Base-by-base conservation (phyloP, 2,888 invertebrate genomes). In the Pachycephus smyrnensis region DNA sequence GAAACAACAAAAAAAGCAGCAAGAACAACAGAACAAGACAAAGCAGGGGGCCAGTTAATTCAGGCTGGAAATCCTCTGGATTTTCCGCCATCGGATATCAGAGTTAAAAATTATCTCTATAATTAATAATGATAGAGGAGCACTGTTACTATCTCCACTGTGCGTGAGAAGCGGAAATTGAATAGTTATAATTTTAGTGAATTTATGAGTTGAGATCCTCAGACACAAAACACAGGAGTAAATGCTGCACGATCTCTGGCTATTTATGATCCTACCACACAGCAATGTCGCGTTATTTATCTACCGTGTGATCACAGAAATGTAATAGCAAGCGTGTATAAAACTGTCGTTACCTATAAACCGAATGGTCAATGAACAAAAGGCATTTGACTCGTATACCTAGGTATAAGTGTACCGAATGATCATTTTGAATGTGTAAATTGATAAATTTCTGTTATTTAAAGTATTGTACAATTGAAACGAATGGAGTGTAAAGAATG, bases 1-100 rank as follows among this genome's bases (percentile, higher is more conserved):
- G 89, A 97, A 97, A 90, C 97, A 97, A 92, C 93, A 94, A 89
- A 96, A 95, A 92, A 96, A 96, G 88, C 94, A 95, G 88, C 93
- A 94, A 87, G 93, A 93, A 83, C 77, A 82, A 55, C 83, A 84
- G 80, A 86, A 84, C 30, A 86, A 86, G 40, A 74, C 83, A 37
- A 89, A 88, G 73, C 84, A 87, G 77, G 80, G 77, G 68, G 86
- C 84, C 73, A 84, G 85, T 81, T 88, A 87, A 87, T 83, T 80
- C 33, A 33, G 69, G 68, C 40, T 81, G 75, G 80, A 78, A 79
- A 77, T 78, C 73, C 32, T 31, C 75, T 79, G 79, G 79, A 23
- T 55, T 9, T 55, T 55, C 23, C 23, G 55, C 55, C 23, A 9
- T 55, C 9, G 23, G 23, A 55, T 55, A 23, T 23, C 55, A 55